These are phyloP conservation scores for Eustalomyia histrio DNA, from an alignment of 2,888 invertebrate genomes.

Conservation along the genomic window DNA sequence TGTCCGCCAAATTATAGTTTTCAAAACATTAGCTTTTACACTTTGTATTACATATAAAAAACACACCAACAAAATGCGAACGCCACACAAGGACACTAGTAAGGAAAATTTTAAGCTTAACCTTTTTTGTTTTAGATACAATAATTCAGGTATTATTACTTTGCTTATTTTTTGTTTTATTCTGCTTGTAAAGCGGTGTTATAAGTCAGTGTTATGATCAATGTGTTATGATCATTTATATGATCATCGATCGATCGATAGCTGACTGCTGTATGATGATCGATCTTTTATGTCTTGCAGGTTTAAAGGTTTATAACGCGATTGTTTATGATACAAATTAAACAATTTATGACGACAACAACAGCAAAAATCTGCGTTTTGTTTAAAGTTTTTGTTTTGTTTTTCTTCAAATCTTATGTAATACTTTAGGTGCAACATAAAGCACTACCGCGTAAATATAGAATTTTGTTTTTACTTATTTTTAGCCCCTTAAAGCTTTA, in stretches of 20 bases:
- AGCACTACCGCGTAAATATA: slow-evolving; percentile 55
- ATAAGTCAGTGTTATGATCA: slow-evolving; percentile 39
- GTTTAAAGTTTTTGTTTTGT: not conserved
- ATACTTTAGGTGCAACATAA: slow-evolving; percentile 43
- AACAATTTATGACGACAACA: slow-evolving; percentile 79
- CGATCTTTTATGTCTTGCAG: slow-evolving; percentile 78
- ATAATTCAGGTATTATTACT: too few relatives aligned
- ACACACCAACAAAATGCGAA: slow-evolving; percentile 36
- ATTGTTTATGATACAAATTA: slow-evolving; percentile 80
- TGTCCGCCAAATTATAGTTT: slow-evolving; percentile 79
- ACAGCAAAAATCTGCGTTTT: slow-evolving; percentile 66
- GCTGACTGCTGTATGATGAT: slow-evolving; percentile 71
- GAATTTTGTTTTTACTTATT: slow-evolving; percentile 30
- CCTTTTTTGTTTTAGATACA: too few relatives aligned
- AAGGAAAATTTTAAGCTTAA: not conserved
- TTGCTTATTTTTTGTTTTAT: not conserved
- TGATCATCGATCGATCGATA: slow-evolving; percentile 65
- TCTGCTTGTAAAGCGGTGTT: slow-evolving; percentile 29
- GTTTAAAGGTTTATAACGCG: slow-evolving; percentile 75
- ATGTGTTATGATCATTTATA: slow-evolving; percentile 61
- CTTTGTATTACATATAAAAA: slow-evolving; percentile 69
- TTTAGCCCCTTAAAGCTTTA: slow-evolving; percentile 29
- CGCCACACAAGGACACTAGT: slow-evolving; percentile 64
- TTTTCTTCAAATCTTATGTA: slow-evolving; percentile 43
- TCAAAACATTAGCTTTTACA: slow-evolving; percentile 79